Evolutionary conservation across 2,113 vertebrate species (phyloP), one percentile per base, ranked within the genome.

Genomic region (Bagarius yarrelli): DNA sequence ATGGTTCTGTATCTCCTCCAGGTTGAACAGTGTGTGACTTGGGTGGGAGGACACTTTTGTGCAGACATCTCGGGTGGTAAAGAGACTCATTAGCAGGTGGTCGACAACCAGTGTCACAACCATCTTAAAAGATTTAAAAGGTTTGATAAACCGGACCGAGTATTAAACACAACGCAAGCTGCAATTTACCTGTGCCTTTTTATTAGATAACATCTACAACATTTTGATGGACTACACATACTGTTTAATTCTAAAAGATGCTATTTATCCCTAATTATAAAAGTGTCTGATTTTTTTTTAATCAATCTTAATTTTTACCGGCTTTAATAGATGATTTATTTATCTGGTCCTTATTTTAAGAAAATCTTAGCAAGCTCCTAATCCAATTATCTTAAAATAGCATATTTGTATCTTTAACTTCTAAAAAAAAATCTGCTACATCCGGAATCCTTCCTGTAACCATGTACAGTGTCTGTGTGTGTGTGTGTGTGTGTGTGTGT

Each of bases 401-500:
- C n/a, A n/a, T n/a, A n/a, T n/a, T n/a, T n/a, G n/a, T n/a, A n/a
- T n/a, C n/a, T n/a, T n/a, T n/a, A n/a, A n/a, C n/a, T n/a, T n/a
- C n/a, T n/a, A n/a, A n/a, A n/a, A n/a, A n/a, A n/a, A n/a, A n/a
- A n/a, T n/a, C n/a, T n/a, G n/a, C n/a, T n/a, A n/a, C 8, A 12
- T 27, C 47, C 44, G 2, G n/a, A 30, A 71, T 30, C 3, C 69
- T 25, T 47, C n/a, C 40, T 71, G 44, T 71, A 12, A 52, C 8
- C 14, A 52, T 40, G n/a, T 50, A 75, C 30, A n/a, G 76, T n/a
- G 1, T 23, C 12, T 55, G 32, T 21, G 55, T 63, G 60, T 50
- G 21, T 76, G 75, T 47, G 67, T 72, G 52, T 77, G 47, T 64
- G 60, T 27, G 56, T 76, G 52, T 34, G 14, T 63, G 60, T 63